These are phyloP conservation scores for Nasonia giraulti DNA, from an alignment of 1,140 invertebrate genomes.

Conservation along the genomic window DNA sequence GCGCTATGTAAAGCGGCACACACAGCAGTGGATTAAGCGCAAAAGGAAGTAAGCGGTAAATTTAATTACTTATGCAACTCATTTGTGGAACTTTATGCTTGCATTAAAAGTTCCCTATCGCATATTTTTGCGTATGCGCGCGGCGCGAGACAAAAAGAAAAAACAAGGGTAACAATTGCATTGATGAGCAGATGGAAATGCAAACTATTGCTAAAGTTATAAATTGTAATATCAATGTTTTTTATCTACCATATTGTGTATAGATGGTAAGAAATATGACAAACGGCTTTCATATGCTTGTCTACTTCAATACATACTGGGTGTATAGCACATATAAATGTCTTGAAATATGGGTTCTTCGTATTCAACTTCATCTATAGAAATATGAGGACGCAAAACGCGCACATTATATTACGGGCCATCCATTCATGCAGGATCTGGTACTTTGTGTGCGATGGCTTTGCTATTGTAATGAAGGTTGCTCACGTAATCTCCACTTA, in stretches of 20 bases:
- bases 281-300: no score
- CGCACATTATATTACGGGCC: not conserved
- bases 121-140: not conserved
- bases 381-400: not conserved
- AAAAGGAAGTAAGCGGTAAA: conserved; percentile 16
- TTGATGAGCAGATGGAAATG: not conserved
- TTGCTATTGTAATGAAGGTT: conserved; percentile 41
- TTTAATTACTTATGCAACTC: conserved; percentile 13
- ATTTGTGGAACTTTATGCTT: not conserved
- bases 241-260: no score
- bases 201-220: no score
- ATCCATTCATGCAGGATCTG: conserved; percentile 18
- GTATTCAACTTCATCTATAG: not conserved
- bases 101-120: not conserved
- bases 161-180: not conserved
- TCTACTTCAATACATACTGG: no score
- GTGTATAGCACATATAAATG: not conserved
- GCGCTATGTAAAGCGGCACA: not conserved
- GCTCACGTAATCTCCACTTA: conserved; percentile 56
- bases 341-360: not conserved
- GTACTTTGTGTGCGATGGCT: conserved; percentile 8
- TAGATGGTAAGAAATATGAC: no score
- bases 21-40: not conserved
- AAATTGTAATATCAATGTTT: no score
- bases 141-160: not conserved